Percentiles rank a stretch among this genome's conserved stretches.
These are phyloP conservation scores for Acanthiza pusilla DNA, from an alignment of 2,797 vertebrate species.

Conservation along the genomic window DNA sequence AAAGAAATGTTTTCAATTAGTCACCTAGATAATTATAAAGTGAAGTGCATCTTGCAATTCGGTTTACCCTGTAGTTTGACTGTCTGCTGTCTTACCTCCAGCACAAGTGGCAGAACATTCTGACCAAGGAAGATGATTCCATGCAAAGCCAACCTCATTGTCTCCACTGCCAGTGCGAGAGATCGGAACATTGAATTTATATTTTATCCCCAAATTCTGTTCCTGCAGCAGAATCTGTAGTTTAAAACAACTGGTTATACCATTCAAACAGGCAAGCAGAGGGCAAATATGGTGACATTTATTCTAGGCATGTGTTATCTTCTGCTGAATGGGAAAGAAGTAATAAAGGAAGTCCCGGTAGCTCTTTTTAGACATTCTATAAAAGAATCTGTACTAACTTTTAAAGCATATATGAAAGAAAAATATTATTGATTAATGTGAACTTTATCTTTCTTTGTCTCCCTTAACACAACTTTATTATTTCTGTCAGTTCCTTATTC, in stretches of 20 bases:
- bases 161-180: constrained; percentile 93
- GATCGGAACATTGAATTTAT: constrained; percentile 97
- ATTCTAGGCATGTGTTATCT: neutral
- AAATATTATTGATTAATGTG: neutral
- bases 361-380: neutral
- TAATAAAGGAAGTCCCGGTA: neutral
- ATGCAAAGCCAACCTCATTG: constrained; percentile 94
- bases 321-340: neutral
- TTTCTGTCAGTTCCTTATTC: neutral
- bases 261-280: constrained; percentile 55
- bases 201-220: constrained; percentile 94
- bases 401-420: neutral
- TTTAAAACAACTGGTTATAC: constrained; percentile 75
- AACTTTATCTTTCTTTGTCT: neutral
- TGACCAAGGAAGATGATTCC: constrained; percentile 94
- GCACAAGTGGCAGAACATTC: constrained; percentile 95
- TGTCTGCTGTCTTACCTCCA: constrained; percentile 82
- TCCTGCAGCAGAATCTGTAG: constrained; percentile 95
- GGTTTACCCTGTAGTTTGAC: constrained; percentile 23
- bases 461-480: neutral
- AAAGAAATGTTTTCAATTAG: constrained; percentile 70
- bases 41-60: constrained; percentile 11
- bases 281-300: constrained; percentile 24
- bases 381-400: neutral
- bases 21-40: constrained; percentile 38